Conservation (phyloP, 1,140 invertebrate species). For the Melanaphis sacchari region DNA sequence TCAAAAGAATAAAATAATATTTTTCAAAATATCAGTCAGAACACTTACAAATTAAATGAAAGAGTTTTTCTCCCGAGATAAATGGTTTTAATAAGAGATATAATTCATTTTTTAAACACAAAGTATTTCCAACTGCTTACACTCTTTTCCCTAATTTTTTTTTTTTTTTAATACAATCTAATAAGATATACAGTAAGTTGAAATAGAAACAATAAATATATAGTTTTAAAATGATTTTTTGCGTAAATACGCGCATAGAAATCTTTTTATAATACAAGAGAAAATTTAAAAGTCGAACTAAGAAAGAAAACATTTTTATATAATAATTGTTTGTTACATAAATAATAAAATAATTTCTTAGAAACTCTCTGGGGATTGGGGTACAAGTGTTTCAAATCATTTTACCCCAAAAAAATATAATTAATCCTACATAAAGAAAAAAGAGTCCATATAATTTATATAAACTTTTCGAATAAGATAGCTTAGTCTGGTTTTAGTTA, state of each 20-base stretch:
- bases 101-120: not conserved
- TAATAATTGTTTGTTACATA: not conserved
- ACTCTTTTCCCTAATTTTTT: not conserved
- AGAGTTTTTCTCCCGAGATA: not conserved
- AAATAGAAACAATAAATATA: not conserved
- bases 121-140: not conserved
- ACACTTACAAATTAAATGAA: not conserved
- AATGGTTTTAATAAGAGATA: not conserved
- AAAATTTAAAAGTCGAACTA: not conserved
- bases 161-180: not conserved
- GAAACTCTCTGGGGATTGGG: not conserved
- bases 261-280: not conserved
- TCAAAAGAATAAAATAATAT: not conserved
- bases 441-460: not conserved
- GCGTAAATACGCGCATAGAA: not conserved
- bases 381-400: not conserved
- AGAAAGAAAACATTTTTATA: not conserved
- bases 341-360: not conserved
- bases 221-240: not conserved
- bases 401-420: not conserved
- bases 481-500: not conserved
- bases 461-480: conserved; percentile 39
- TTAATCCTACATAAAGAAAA: not conserved
- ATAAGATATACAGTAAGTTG: not conserved
- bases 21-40: not conserved